Evolutionary conservation across 2,888 invertebrate species (phyloP).

Genomic region (Nebria brevicollis): DNA sequence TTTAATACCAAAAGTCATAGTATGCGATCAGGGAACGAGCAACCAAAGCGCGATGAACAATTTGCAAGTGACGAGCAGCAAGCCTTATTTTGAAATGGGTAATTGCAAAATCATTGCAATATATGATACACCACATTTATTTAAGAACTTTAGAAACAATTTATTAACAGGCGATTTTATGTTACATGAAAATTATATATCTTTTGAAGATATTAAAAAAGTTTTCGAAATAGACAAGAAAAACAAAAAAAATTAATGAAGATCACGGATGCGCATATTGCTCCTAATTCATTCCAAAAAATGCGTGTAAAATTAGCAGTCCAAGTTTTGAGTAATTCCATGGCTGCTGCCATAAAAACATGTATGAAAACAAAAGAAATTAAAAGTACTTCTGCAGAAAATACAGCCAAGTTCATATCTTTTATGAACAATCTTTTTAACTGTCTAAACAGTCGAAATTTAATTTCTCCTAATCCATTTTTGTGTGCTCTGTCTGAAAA

Average conservation of each 20-base stretch:
- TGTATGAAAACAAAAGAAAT: conserved; percentile 20
- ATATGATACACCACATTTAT: no score
- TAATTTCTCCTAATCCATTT: conserved; percentile 23
- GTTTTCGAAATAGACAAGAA: no score
- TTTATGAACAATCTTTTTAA: conserved; percentile 37
- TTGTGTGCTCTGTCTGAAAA: no score
- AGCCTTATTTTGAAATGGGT: conserved; percentile 8
- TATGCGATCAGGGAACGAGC: no score
- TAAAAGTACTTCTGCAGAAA: conserved; percentile 19
- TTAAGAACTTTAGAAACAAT: no score
- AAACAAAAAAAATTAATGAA: no score
- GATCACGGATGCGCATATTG: no score
- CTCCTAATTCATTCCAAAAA: no score
- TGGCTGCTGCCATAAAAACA: conserved; percentile 25
- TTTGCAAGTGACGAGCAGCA: neutral
- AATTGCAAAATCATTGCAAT: conserved; percentile 6
- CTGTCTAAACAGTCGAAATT: conserved; percentile 19
- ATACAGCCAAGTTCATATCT: conserved; percentile 34
- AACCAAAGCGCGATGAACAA: conserved; percentile 8
- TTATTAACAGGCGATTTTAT: no score
- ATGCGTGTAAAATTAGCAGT: conserved; percentile 40
- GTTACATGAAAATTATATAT: no score
- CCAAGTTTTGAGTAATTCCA: conserved; percentile 29
- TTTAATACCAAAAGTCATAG: neutral
- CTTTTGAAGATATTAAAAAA: no score